phyloP scores from a whole-genome alignment of 2,888 invertebrate genomes.

The Ischnura elegans region DNA sequence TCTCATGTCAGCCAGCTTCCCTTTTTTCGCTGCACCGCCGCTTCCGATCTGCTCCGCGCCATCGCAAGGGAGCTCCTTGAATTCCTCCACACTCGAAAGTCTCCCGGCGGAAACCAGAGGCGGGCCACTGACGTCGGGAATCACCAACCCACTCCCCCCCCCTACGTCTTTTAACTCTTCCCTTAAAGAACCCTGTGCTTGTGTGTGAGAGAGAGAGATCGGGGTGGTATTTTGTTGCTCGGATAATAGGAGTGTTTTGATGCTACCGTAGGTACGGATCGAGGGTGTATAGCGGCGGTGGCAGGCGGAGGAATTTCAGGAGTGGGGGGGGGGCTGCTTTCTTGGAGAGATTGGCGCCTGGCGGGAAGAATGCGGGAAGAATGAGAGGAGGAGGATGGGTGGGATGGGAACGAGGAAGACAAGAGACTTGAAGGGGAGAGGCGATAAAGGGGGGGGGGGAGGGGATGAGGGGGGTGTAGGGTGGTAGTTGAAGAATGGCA shows the following conservation, averaged over 20 bases:
- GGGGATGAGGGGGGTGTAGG: not conserved
- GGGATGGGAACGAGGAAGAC: not conserved
- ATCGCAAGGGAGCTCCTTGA: not conserved
- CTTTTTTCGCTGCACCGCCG: not conserved
- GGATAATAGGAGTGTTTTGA: conserved; percentile 30
- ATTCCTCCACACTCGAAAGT: not conserved
- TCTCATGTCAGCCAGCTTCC: not conserved
- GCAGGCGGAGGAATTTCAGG: not conserved
- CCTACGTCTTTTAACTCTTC: not conserved
- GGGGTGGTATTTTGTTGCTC: conserved; percentile 43
- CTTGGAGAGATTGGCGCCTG: not conserved
- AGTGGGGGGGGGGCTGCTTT: not conserved
- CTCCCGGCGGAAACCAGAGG: too few species aligned
- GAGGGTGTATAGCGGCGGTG: not conserved
- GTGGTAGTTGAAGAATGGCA: conserved; percentile 52
- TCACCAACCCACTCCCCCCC: not conserved
- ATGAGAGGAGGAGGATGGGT: not conserved
- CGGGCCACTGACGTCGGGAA: too few species aligned
- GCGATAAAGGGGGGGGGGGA: not conserved
- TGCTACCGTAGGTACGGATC: conserved; percentile 27
- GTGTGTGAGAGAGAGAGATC: not conserved
- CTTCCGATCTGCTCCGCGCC: not conserved
- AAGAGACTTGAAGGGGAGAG: not conserved
- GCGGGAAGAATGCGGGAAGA: conserved; percentile 17
- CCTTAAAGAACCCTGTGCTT: not conserved